Base-by-base conservation (phyloP, 2,888 invertebrate species). In the Coelopa pilipes region DNA sequence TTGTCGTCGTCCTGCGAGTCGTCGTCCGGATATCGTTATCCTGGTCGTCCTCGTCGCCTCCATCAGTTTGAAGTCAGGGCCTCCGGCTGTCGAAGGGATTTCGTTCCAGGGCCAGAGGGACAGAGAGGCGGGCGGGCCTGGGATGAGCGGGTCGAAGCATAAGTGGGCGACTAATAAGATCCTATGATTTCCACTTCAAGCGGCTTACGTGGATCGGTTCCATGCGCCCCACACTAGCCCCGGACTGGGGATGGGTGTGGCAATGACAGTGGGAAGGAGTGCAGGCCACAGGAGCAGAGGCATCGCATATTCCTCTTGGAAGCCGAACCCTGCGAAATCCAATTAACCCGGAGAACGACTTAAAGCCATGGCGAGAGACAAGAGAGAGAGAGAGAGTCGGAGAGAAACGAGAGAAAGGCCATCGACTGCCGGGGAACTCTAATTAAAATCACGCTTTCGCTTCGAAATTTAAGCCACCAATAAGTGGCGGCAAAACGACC, bases 121-220 rank as follows among this genome's bases (percentile, higher is more conserved):
- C n/a, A 7, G 19, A 7, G n/a, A 55, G 19, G 19, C 9, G 9
- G n/a, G 10, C 5, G 5, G 19, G 55, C 4, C 55, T 5, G 19
- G 55, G 19, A 55, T 17, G 19, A 55, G 55, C 9, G 15, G 19
- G 55, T n/a, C n/a, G 55, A 55, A 55, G 55, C 55, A 17, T 55
- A 5, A 55, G 55, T 5, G 19, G 15, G 19, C 19, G 55, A 17
- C 55, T 55, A n/a, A 55, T 55, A 55, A 55, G 55, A 55, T 55
- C 19, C 19, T 55, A 55, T 55, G 19, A 55, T 55, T 55, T 17
- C 19, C 55, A 55, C 55, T 55, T 55, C 55, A 55, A 17, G 55
- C 12, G 19, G 19, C 55, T 55, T 55, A 55, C n/a, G 55, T 17
- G n/a, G 10, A 15, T 55, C 9, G n/a, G n/a, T 55, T n/a, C 9